Base-by-base conservation (phyloP, 92 coral and sea anemone genomes). In the Porites evermanni region DNA sequence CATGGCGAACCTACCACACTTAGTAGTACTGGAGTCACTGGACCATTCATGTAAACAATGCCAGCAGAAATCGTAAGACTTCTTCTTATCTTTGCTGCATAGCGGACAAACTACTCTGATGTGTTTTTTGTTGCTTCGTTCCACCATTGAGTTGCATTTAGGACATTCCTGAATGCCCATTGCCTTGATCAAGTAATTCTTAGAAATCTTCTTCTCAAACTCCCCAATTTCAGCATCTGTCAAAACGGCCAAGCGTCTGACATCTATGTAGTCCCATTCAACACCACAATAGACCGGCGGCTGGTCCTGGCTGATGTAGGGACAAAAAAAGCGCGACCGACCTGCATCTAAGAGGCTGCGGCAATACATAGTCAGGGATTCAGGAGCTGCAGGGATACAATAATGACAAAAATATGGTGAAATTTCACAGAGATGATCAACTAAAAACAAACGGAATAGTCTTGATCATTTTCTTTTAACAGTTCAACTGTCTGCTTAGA, bases 101-200 rank as follows among this genome's bases (percentile, higher is more conserved):
- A 93, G 51, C 0, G 96, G 89, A 66, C 98, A 95, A 13, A 87
- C 26, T 2, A 93, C 92, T 17, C 98, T 91, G 24, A 88, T 81
- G 56, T 93, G 71, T 70, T 93, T 93, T 63, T 89, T 91, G 89
- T 84, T 51, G 20, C 75, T 88, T 74, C 96, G 78, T 68, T 95
- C 90, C 8, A 88, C 90, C 88, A 95, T 12, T 1, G 98, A 95
- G 26, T 79, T 74, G 77, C 98, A 95, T 7, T 80, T 24, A 2
- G 98, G 96, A 21, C 98, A 95, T 73, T 95, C 98, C 61, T 95
- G 98, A 47, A 95, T 71, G 2, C 96, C 98, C 89, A 89, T 70
- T n/a, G 89, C 94, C 79, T 89, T 95, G 85, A 83, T 77, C 90
- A 95, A 51, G 79, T 84, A 91, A 79, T 93, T 95, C 67, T 67